Evolutionary conservation across 2,113 vertebrate genomes (phyloP).

Genomic region (Scomber japonicus): DNA sequence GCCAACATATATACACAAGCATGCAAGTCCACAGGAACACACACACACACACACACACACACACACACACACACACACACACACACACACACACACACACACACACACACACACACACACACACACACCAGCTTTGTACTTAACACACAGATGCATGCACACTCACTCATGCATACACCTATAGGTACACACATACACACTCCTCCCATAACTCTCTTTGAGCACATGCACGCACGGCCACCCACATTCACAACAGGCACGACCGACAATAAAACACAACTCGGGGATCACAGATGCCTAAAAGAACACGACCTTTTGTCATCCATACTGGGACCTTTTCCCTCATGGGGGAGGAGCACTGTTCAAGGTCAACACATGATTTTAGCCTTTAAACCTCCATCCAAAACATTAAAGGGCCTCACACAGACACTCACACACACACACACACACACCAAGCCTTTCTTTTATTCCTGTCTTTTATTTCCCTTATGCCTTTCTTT

Average conservation of each 20-base stretch:
- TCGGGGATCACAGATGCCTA: conserved; percentile 51
- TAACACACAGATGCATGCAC: conserved; percentile 33
- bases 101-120: conserved; percentile 31
- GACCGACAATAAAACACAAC: conserved; percentile 72
- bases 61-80: conserved; percentile 27
- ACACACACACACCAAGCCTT: conserved; percentile 38
- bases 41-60: conserved; percentile 34
- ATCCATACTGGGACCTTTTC: conserved; percentile 60
- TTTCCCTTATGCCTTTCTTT: conserved; percentile 22
- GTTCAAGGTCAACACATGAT: conserved; percentile 59
- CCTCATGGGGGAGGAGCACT: conserved; percentile 43
- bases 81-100: conserved; percentile 25
- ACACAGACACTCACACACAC: conserved; percentile 42
- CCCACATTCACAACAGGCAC: conserved; percentile 75
- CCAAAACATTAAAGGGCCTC: conserved; percentile 56
- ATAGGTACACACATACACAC: conserved; percentile 43
- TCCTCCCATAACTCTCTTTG: conserved; percentile 27
- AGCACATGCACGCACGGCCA: conserved; percentile 61
- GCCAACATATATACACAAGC: conserved; percentile 53
- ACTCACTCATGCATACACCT: conserved; percentile 49
- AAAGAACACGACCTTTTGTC: conserved; percentile 72
- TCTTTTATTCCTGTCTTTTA: conserved; percentile 52
- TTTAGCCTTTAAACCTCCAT: conserved; percentile 54
- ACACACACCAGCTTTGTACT: neutral
- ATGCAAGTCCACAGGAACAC: neutral